These are phyloP conservation scores for mouse (Mus musculus) DNA, from an alignment of 2,113 vertebrate genomes.

Conservation along the genomic window GRCm39 chr6:83100501-83101000, in stretches of 20 bases:
- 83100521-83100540: too few species aligned
- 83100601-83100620: too few species aligned
- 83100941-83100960: not conserved
- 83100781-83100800: not conserved
- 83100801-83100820: not conserved
- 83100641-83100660: too few species aligned
- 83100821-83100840: not conserved
- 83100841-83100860: not conserved
- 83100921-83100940: not conserved
- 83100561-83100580: too few species aligned
- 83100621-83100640: too few species aligned
- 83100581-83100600: too few species aligned
- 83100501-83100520: not conserved
- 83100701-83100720: not conserved
- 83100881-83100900: not conserved
- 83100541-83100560: too few species aligned
- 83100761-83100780: not conserved
- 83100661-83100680: too few species aligned
- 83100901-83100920: not conserved
- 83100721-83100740: too few species aligned
- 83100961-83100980: constrained; percentile 89
- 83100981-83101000: constrained; percentile 95
- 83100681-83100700: not conserved
- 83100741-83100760: not conserved
- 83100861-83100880: not conserved